These are phyloP conservation scores for Carpatolechia fugitivella DNA, from an alignment of 2,888 invertebrate species.

Conservation along the genomic window DNA sequence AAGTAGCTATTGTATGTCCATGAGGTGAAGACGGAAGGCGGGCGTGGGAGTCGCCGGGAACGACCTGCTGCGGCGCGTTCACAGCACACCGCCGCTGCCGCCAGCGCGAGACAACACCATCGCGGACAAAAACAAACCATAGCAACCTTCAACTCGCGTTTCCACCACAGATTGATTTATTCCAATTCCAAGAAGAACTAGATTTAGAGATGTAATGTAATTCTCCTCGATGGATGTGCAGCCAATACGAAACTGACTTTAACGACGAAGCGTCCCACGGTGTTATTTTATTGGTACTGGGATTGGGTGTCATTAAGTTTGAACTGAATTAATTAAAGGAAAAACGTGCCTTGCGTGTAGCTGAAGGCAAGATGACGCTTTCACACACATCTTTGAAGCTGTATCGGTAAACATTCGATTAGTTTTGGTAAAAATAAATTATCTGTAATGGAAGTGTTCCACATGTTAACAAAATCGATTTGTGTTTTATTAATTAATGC, in stretches of 20 bases:
- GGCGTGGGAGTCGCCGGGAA: slow-evolving; percentile 57
- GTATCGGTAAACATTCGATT: slow-evolving; percentile 34
- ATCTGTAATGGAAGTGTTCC: not conserved
- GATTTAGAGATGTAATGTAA: slow-evolving; percentile 26
- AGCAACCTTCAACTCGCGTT: slow-evolving; percentile 24
- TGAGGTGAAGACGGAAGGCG: slow-evolving; percentile 61
- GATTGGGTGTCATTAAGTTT: slow-evolving; percentile 35
- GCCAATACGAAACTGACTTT: slow-evolving; percentile 32
- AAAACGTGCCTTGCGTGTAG: no score
- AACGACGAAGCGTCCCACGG: slow-evolving; percentile 27
- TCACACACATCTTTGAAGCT: slow-evolving; percentile 43
- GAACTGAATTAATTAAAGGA: slow-evolving; percentile 41
- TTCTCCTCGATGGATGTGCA: slow-evolving; percentile 14
- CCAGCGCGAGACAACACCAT: no score
- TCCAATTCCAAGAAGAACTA: slow-evolving; percentile 24
- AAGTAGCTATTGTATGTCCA: slow-evolving; percentile 64
- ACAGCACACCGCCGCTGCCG: slow-evolving; percentile 34
- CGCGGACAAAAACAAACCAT: slow-evolving; percentile 21
- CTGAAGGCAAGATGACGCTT: not conserved
- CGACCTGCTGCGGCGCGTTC: slow-evolving; percentile 55
- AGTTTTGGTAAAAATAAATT: slow-evolving; percentile 23
- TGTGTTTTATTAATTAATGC: slow-evolving; percentile 1
- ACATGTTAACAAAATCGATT: slow-evolving; percentile 2
- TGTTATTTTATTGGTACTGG: slow-evolving; percentile 38
- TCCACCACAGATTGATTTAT: slow-evolving; percentile 19